These are phyloP conservation scores for Theonella swinhoei DNA, from an alignment of 37 sponge, comb jelly and placozoan genomes.

Conservation along the genomic window DNA sequence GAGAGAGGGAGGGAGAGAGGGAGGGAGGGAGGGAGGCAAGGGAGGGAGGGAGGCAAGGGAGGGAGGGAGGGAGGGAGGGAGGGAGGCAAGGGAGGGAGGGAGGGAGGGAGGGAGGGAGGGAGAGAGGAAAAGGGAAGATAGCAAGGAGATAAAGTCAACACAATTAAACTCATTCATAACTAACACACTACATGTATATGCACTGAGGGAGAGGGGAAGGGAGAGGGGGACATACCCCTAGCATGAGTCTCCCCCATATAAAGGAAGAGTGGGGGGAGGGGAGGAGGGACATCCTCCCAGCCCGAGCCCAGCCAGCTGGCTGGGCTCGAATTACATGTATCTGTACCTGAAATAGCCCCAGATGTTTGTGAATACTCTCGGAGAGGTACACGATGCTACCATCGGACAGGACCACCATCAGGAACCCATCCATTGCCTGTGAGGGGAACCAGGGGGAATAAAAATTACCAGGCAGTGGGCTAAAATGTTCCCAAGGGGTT, in stretches of 20 bases:
- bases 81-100: not conserved
- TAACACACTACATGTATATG: too few relatives aligned
- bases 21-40: not conserved
- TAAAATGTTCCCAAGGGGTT: too few relatives aligned
- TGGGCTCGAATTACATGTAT: not conserved
- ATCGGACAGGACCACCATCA: slow-evolving; percentile 35
- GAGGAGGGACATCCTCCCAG: not conserved
- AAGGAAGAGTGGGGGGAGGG: too few relatives aligned
- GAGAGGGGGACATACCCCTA: too few relatives aligned
- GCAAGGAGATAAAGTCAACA: not conserved
- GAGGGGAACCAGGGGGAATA: too few relatives aligned
- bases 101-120: not conserved
- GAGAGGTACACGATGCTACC: slow-evolving; percentile 48
- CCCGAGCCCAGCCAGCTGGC: not conserved
- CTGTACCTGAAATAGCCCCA: slow-evolving; percentile 58
- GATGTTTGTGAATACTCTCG: slow-evolving; percentile 59
- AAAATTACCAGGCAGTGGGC: too few relatives aligned
- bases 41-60: not conserved
- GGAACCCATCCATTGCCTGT: slow-evolving; percentile 51
- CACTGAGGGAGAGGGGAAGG: too few relatives aligned
- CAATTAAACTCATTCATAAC: too few relatives aligned
- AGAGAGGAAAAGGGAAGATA: too few relatives aligned
- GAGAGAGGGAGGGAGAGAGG: not conserved
- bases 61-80: not conserved
- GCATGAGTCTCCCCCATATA: too few relatives aligned